Evolutionary conservation across 2,888 invertebrate species (phyloP).

Genomic region (Ormyrus rosae): DNA sequence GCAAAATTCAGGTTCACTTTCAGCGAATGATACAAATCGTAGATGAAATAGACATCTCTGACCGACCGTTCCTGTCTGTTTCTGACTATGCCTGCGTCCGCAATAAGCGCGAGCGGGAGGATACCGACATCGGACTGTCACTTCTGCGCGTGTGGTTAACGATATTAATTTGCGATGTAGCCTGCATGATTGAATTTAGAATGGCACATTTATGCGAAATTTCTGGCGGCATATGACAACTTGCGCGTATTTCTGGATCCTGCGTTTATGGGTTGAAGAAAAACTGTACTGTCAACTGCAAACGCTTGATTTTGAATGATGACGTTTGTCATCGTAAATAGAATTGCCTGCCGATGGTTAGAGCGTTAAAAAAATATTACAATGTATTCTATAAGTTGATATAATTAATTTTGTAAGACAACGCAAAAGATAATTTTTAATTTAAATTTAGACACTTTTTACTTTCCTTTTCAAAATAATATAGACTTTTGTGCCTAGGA

Average conservation of each 20-base stretch:
- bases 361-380: too few species aligned
- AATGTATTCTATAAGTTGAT: too few species aligned
- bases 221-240: background rate
- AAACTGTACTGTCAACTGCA: slow-evolving; percentile 2
- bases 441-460: too few species aligned
- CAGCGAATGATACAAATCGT: slow-evolving; percentile 10
- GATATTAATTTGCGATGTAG: slow-evolving; percentile 22
- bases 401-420: too few species aligned
- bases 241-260: background rate
- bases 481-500: too few species aligned
- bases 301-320: background rate
- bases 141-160: slow-evolving; percentile 28
- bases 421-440: too few species aligned
- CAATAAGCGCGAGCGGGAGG: background rate
- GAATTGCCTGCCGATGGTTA: too few species aligned
- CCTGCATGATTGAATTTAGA: slow-evolving; percentile 22
- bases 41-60: slow-evolving; percentile 25
- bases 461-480: too few species aligned
- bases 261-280: background rate
- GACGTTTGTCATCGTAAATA: background rate
- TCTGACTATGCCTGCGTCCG: slow-evolving; percentile 14
- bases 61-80: background rate
- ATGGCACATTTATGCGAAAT: slow-evolving; percentile 23
- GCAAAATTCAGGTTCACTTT: too few species aligned
- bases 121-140: slow-evolving; percentile 14